These are phyloP conservation scores for Heliconius charithonia DNA, from an alignment of 2,888 invertebrate genomes.

Conservation along the genomic window DNA sequence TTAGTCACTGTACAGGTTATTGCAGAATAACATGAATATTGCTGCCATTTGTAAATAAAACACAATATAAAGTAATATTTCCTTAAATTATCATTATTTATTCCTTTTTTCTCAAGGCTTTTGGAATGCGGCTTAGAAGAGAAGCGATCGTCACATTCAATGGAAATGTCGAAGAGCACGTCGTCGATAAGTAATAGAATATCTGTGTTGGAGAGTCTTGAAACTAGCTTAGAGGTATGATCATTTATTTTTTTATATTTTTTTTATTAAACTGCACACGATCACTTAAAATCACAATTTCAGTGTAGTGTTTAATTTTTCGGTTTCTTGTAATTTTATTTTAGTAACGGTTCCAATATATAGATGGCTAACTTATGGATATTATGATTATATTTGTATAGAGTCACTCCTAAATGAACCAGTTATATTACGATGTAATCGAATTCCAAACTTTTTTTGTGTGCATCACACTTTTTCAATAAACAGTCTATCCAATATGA, in stretches of 20 bases:
- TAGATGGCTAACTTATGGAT: too few relatives aligned
- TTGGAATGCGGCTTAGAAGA: conserved; percentile 76
- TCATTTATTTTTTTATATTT: background rate
- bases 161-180: conserved; percentile 83
- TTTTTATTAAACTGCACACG: background rate
- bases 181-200: conserved; percentile 78
- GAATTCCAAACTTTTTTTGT: background rate
- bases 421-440: background rate
- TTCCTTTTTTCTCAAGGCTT: conserved; percentile 58
- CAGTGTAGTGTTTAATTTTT: background rate
- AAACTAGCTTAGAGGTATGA: conserved; percentile 52
- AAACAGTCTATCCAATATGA: background rate
- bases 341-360: too few relatives aligned
- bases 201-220: conserved; percentile 73
- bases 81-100: background rate
- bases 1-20: conserved; percentile 26
- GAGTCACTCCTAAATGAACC: background rate
- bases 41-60: conserved; percentile 1
- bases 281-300: background rate
- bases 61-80: background rate
- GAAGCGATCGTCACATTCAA: conserved; percentile 71
- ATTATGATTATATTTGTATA: background rate
- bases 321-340: too few relatives aligned
- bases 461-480: too few relatives aligned
- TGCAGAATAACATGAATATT: conserved; percentile 18